Percentiles rank a stretch among this genome's conserved stretches.
phyloP scores from a whole-genome alignment of 2,888 invertebrate genomes.

The Exocentrus adspersus region DNA sequence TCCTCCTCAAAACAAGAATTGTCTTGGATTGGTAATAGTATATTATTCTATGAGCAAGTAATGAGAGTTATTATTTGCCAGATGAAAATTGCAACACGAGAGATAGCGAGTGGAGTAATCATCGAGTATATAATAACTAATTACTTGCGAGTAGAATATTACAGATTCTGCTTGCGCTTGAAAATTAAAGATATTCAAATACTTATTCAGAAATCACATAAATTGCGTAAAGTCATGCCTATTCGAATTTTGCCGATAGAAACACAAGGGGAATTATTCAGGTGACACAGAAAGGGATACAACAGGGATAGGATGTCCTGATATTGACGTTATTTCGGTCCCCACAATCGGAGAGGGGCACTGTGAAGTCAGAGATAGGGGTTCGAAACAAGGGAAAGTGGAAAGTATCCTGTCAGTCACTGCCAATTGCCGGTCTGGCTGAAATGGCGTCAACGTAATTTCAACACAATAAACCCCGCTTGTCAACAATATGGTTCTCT shows the following conservation, averaged over 20 bases:
- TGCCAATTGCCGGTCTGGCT: slow-evolving; percentile 34
- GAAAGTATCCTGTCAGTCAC: slow-evolving; percentile 34
- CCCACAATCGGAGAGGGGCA: slow-evolving; percentile 3
- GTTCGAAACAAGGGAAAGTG: slow-evolving; percentile 22
- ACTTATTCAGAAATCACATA: no score
- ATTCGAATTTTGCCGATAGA: neutral
- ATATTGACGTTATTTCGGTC: slow-evolving; percentile 13
- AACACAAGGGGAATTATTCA: neutral
- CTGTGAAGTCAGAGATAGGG: slow-evolving; percentile 13
- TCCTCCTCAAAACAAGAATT: no score
- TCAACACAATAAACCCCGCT: slow-evolving; percentile 22
- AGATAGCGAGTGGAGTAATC: no score
- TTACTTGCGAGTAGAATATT: no score
- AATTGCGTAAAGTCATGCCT: neutral
- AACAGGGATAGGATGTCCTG: neutral
- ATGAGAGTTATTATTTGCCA: no score
- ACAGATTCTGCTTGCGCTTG: no score
- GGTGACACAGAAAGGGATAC: neutral
- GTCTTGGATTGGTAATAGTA: no score
- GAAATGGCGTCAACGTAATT: slow-evolving; percentile 34
- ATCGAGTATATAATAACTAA: no score
- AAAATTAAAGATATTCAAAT: no score
- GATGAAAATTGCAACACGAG: no score
- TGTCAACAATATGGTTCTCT: slow-evolving; percentile 14
- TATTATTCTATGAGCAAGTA: no score